These are phyloP conservation scores for Apodemus sylvaticus DNA, from an alignment of 2,113 vertebrate species.

Conservation along the genomic window DNA sequence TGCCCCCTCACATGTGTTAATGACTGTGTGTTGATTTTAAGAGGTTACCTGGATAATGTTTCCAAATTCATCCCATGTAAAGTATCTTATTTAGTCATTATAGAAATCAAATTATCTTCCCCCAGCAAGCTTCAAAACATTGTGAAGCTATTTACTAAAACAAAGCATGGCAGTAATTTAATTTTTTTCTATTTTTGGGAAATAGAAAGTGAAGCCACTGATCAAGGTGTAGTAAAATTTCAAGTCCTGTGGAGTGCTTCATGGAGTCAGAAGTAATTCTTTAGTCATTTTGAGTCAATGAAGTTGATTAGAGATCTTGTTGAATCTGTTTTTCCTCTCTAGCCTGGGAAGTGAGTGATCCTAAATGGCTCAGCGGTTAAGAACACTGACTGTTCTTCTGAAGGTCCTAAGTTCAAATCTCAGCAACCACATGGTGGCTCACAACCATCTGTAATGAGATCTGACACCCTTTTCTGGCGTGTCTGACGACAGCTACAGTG, in stretches of 20 bases:
- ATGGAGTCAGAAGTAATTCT: not conserved
- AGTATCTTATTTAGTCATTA: not conserved
- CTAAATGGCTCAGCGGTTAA: too few species aligned
- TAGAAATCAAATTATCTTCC: not conserved
- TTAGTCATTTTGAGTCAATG: not conserved
- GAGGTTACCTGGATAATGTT: not conserved
- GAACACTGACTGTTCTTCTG: too few species aligned
- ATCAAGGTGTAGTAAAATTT: not conserved
- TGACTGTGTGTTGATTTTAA: not conserved
- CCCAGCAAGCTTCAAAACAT: not conserved
- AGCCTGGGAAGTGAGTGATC: not conserved
- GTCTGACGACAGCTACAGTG: too few species aligned
- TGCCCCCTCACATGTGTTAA: not conserved
- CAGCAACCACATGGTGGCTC: too few species aligned
- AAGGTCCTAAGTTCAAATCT: too few species aligned
- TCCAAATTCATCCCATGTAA: slow-evolving; percentile 15
- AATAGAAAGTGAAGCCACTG: not conserved
- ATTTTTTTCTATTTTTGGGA: not conserved
- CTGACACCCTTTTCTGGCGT: too few species aligned
- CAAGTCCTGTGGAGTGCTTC: not conserved
- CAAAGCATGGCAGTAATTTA: not conserved
- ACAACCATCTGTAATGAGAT: too few species aligned
- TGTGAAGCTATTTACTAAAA: not conserved
- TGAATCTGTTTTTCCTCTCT: not conserved
- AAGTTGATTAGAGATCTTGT: not conserved